phyloP scores from a whole-genome alignment of 2,797 vertebrate genomes.

The Thaleichthys pacificus region DNA sequence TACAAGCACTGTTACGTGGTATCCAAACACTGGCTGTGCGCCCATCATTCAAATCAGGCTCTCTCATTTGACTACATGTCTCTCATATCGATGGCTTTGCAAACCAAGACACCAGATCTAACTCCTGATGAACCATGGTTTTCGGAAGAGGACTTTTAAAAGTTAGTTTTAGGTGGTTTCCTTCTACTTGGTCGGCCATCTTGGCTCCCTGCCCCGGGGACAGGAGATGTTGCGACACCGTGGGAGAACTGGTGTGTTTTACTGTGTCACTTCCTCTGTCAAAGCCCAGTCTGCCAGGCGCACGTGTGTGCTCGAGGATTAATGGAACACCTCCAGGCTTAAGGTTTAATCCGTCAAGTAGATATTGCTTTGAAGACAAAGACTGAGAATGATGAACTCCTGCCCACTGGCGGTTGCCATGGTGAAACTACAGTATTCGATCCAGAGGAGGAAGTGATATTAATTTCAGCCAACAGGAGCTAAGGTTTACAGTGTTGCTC shows the following conservation, averaged over 20 bases:
- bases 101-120: not conserved
- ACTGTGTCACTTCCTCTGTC: too few relatives aligned
- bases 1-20: constrained; percentile 15
- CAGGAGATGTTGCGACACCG: too few relatives aligned
- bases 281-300: constrained; percentile 6
- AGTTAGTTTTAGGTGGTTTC: too few relatives aligned
- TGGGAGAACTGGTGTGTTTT: too few relatives aligned
- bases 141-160: too few relatives aligned
- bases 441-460: not conserved
- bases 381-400: constrained; percentile 3
- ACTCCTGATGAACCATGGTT: too few relatives aligned
- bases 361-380: constrained; percentile 9
- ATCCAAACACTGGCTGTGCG: constrained; percentile 20
- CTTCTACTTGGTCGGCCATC: too few relatives aligned
- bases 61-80: constrained; percentile 15
- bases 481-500: not conserved
- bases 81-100: not conserved
- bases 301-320: constrained; percentile 46
- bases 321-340: constrained; percentile 44
- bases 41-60: constrained; percentile 9
- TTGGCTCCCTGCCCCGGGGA: too few relatives aligned
- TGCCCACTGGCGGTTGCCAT: constrained; percentile 2
- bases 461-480: not conserved
- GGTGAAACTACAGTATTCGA: constrained; percentile 2
- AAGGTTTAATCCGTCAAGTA: constrained; percentile 46